phyloP scores from a whole-genome alignment of 1,140 invertebrate species.

The Polypedilum vanderplanki region DNA sequence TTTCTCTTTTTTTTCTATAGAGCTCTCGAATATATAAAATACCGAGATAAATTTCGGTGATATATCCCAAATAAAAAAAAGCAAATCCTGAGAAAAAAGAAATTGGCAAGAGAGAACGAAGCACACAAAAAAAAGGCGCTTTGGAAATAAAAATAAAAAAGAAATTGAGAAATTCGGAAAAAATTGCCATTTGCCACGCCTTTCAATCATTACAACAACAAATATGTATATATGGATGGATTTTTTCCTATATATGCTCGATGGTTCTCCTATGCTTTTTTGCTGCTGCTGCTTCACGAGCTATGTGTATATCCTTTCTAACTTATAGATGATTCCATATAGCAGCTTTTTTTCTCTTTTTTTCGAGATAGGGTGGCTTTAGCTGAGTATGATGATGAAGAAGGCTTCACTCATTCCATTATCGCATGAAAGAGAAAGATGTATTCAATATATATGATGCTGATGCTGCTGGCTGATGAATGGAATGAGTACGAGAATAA shows the following conservation, averaged over 20 bases:
- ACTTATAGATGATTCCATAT: neutral
- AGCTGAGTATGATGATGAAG: neutral
- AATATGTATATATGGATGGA: constrained; percentile 24
- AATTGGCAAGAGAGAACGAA: constrained; percentile 2
- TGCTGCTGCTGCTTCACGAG: neutral
- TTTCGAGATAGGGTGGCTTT: neutral
- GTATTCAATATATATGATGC: constrained; percentile 13
- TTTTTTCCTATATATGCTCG: constrained; percentile 27
- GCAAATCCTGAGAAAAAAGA: neutral
- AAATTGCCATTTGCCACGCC: constrained; percentile 18
- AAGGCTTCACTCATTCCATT: neutral
- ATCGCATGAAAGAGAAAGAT: neutral
- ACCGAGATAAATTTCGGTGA: neutral
- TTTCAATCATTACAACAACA: constrained; percentile 29
- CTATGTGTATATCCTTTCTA: neutral
- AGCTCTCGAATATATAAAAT: neutral
- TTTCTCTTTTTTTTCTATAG: too few species aligned
- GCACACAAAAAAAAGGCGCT: neutral
- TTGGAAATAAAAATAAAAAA: constrained; percentile 22
- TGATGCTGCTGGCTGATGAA: constrained; percentile 3
- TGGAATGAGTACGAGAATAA: neutral
- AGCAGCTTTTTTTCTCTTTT: too few species aligned
- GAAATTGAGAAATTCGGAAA: neutral
- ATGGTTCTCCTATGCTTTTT: constrained; percentile 25
- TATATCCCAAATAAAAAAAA: neutral